phyloP scores from a whole-genome alignment of 2,888 invertebrate genomes.

The Melitaea athalia region DNA sequence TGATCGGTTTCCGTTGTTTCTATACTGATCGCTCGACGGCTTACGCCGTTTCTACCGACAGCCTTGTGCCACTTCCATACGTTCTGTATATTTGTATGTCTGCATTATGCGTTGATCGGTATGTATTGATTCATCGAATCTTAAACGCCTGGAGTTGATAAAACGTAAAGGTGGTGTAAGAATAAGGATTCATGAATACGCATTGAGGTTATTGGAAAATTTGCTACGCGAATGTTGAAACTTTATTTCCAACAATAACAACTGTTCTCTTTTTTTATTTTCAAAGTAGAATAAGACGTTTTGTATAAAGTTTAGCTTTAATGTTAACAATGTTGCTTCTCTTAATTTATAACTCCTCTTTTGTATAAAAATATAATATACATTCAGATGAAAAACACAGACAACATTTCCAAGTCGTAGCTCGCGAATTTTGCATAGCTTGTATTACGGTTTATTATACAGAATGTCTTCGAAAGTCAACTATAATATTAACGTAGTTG shows the following conservation, averaged over 20 bases:
- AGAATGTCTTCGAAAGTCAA: too few species aligned
- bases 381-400: too few species aligned
- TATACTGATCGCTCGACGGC: constrained; percentile 49
- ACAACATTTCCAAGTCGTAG: too few species aligned
- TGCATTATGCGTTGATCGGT: constrained; percentile 46
- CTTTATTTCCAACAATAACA: constrained; percentile 5
- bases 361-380: too few species aligned
- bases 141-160: constrained; percentile 35
- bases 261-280: neutral
- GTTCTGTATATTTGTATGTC: constrained; percentile 56
- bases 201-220: constrained; percentile 39
- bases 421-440: too few species aligned
- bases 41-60: constrained; percentile 59
- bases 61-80: constrained; percentile 70
- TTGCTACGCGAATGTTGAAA: constrained; percentile 36
- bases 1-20: constrained; percentile 57
- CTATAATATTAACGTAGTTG: too few species aligned
- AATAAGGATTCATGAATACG: constrained; percentile 38
- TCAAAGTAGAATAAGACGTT: neutral
- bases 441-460: too few species aligned
- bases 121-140: constrained; percentile 47
- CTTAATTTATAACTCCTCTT: too few species aligned
- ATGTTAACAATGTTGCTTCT: neutral
- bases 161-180: constrained; percentile 38
- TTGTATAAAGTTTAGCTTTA: neutral